phyloP scores from a whole-genome alignment of 2,113 vertebrate species.

The Notothenia rossii region DNA sequence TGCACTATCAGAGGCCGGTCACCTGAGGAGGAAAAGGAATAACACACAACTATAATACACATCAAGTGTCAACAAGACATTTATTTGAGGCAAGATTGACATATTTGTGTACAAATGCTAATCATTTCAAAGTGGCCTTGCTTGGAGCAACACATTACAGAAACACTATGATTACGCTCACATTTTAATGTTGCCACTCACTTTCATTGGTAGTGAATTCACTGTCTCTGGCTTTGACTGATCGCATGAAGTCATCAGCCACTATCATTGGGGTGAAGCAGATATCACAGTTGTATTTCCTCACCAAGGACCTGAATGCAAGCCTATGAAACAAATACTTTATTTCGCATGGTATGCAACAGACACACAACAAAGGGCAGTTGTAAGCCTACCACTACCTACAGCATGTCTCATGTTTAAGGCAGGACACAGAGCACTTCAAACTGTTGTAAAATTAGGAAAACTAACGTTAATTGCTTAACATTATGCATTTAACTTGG shows the following conservation, averaged over 20 bases:
- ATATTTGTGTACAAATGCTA: background rate
- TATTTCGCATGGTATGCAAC: background rate
- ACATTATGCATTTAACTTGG: background rate
- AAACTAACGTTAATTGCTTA: background rate
- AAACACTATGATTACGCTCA: background rate
- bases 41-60: background rate
- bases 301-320: slow-evolving; percentile 94
- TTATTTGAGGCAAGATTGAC: background rate
- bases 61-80: background rate
- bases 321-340: slow-evolving; percentile 79
- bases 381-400: no score
- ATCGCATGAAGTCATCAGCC: slow-evolving; percentile 93
- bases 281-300: slow-evolving; percentile 93
- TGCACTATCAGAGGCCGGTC: slow-evolving; percentile 95
- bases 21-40: slow-evolving; percentile 79
- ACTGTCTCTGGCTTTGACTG: slow-evolving; percentile 95
- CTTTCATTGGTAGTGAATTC: slow-evolving; percentile 96
- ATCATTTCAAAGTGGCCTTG: no score
- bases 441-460: background rate
- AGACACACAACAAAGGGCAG: background rate
- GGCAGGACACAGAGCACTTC: background rate
- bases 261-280: slow-evolving; percentile 99
- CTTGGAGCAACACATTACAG: no score
- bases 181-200: slow-evolving; percentile 65
- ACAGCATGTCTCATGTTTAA: background rate